Base-by-base conservation (phyloP, 2,888 invertebrate species). In the Tortrix viridana region DNA sequence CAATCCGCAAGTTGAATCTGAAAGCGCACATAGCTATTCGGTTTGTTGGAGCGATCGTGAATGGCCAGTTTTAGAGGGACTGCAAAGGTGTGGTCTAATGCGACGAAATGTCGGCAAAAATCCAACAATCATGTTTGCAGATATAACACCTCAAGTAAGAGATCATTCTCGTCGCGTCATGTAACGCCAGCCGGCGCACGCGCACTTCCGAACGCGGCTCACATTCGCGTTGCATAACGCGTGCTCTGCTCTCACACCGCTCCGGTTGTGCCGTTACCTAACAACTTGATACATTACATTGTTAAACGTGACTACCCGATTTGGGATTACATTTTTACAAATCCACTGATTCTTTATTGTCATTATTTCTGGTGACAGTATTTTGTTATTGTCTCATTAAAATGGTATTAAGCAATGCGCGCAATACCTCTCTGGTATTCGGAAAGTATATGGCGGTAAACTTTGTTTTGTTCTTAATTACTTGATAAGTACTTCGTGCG, bases 191-290 rank as follows among this genome's bases (percentile, higher is more conserved):
- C 32, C 49, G 41, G 64, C 71, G 64, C 71, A 62, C 67, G 62
- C 60, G 60, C 67, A 81, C 84, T 85, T 86, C 85, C 85, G 84
- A 85, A 69, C 68, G 68, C 69, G 67, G 72, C 80, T 80, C 75
- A 79, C 81, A 80, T 81, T 81, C 74, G 66, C 56, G 16, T 53
- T 53, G 41, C 48, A 43, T 47, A 52, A 56, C 57, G 3, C 20
- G 37, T 22, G 41, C 55, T 55, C 47, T 47, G 41, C 43, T 56
- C 56, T 49, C 62, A 44, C 65, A 26, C 46, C 16, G 52, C 32
- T 32, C 32, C 48, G 41, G 44, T 59, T 43, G 50, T 41, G 22
- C 20, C 57, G 26, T 64, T 64, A 64, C 57, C 63, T 63, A 63
- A 63, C 63, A 26, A 55, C 53, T 58, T 48, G 41, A 63, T 63